A percentile compares a stretch with the other conserved stretches of the same genome.
These are phyloP conservation scores for Pygoscelis adeliae DNA, from an alignment of 2,113 vertebrate species.

Conservation along the genomic window DNA sequence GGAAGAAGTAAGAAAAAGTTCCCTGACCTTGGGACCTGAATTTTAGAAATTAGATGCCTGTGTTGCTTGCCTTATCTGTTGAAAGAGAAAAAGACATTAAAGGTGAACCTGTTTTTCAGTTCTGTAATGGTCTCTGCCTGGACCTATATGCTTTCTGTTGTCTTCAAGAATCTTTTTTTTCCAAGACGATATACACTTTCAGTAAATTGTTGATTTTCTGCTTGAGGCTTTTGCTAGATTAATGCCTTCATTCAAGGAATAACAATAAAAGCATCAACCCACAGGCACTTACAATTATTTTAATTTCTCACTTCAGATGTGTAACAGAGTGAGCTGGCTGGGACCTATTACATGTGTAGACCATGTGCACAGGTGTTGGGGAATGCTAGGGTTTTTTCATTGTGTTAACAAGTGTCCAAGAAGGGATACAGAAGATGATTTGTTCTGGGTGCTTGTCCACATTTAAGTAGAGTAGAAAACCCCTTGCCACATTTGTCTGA, in stretches of 20 bases:
- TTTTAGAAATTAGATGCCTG: neutral
- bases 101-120: neutral
- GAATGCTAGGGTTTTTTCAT: neutral
- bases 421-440: neutral
- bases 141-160: neutral
- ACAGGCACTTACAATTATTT: neutral
- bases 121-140: neutral
- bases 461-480: neutral
- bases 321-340: neutral
- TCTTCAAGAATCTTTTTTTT: neutral
- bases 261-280: neutral
- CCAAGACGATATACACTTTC: neutral
- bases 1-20: neutral
- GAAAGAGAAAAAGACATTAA: neutral
- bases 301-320: neutral
- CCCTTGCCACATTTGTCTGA: neutral
- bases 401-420: neutral
- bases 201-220: neutral
- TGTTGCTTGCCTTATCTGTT: neutral
- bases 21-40: neutral
- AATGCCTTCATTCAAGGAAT: neutral
- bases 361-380: neutral
- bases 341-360: neutral
- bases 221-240: neutral
- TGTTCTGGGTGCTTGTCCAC: neutral